Evolutionary conservation across 2,113 vertebrate genomes (phyloP).

Genomic region (Pavo muticus): DNA sequence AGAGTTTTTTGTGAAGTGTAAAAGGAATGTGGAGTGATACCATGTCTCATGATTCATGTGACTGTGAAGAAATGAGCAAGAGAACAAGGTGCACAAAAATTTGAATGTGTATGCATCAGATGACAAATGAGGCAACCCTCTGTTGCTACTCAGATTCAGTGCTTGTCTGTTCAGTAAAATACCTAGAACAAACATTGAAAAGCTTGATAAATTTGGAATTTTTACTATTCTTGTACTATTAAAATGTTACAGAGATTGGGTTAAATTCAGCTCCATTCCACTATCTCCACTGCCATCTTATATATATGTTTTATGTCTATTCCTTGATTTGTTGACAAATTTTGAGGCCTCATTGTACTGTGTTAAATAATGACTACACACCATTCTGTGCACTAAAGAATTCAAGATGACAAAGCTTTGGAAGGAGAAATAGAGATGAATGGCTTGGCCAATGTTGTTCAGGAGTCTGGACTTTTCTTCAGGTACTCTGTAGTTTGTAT

Average conservation of each 20-base stretch:
- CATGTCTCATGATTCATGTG: accelerated
- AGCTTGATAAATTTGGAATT: neutral
- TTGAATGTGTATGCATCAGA: neutral
- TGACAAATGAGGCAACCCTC: neutral
- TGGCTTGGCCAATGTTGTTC: neutral
- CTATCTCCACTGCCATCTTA: neutral
- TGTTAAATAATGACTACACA: neutral
- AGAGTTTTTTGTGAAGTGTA: neutral
- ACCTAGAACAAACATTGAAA: neutral
- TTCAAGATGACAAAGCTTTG: neutral
- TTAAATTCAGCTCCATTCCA: neutral
- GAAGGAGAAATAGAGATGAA: neutral
- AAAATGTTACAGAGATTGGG: neutral
- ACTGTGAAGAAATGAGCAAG: neutral
- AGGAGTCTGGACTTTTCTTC: neutral
- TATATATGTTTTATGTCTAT: neutral
- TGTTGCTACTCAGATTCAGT: accelerated
- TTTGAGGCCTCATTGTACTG: neutral
- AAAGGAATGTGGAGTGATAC: neutral
- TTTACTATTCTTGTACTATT: neutral
- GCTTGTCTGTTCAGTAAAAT: accelerated
- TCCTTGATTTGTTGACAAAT: neutral
- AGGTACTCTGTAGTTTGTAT: neutral
- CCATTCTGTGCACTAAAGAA: neutral
- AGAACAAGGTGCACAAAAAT: neutral